Evolutionary conservation across 2,888 invertebrate genomes (phyloP), one percentile per base, ranked within the genome.

Genomic region (Dryococelus australis): DNA sequence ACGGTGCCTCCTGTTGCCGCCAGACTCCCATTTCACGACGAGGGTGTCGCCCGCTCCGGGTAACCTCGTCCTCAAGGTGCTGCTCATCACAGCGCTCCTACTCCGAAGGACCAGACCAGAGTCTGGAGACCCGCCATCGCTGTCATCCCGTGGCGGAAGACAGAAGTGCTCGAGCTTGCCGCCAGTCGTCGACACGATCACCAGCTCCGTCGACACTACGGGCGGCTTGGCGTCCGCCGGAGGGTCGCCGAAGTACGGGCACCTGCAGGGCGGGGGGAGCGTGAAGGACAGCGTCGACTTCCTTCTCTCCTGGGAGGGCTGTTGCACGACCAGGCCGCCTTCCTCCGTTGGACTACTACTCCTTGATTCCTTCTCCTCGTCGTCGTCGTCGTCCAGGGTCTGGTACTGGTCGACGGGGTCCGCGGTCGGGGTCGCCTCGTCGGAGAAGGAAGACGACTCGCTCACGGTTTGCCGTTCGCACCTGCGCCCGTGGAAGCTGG

Each of bases 211-310:
- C 13, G 65, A n/a, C 24, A 20, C 65, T 0, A 20, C 65, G 1
- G 65, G 13, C 10, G 79, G n/a, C 47, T 51, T 86, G 4, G 26
- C 28, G n/a, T 94, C 93, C 95, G 94, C 92, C 28, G 81, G 27
- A 20, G 81, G 95, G 89, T 96, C 95, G 0, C 97, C 96, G 90
- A 97, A 97, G 90, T 97, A 97, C 0, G 97, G 96, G 90, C 97
- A 97, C 0, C 96, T 96, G 91, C 97, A 97, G 0, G 96, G 96
- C 0, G 96, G 96, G 6, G 96, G 96, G 79, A 97, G 91, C 13
- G 95, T 93, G 43, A 89, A 87, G 10, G 87, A 84, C 27, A 85
- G 79, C 13, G 85, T 53, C 3, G 87, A 85, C 20, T 80, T 87
- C n/a, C 85, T 87, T 4, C 81, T 2, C 28, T 51, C 80, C n/a